Evolutionary conservation across 2,888 invertebrate species (phyloP).

Genomic region (Neocrepidodera transversa): DNA sequence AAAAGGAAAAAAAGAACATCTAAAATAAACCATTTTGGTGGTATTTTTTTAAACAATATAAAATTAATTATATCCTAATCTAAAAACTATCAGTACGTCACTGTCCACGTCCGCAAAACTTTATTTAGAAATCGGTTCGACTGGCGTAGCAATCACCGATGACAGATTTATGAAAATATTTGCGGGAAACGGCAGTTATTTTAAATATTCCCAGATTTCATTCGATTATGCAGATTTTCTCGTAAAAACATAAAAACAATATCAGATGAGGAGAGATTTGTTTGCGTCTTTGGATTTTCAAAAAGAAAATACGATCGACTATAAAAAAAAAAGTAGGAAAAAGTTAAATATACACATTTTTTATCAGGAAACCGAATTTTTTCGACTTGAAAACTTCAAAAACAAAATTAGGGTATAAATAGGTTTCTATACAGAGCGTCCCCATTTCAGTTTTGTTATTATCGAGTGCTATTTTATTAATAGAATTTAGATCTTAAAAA

Average conservation of each 20-base stretch:
- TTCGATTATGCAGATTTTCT: conserved; percentile 61
- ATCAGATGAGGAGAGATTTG: conserved; percentile 25
- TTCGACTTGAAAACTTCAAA: too few relatives aligned
- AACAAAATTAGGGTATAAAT: too few relatives aligned
- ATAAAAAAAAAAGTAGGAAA: background rate
- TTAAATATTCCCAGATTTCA: conserved; percentile 61
- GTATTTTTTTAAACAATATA: too few relatives aligned
- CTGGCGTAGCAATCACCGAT: conserved; percentile 57
- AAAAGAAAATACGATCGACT: conserved; percentile 26
- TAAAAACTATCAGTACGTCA: too few relatives aligned
- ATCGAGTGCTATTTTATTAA: too few relatives aligned
- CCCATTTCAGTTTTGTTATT: too few relatives aligned
- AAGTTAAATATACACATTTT: background rate
- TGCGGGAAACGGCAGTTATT: conserved; percentile 61
- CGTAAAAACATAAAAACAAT: conserved; percentile 39
- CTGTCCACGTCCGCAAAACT: background rate
- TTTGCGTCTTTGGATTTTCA: conserved; percentile 17
- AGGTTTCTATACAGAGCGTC: too few relatives aligned
- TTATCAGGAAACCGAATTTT: too few relatives aligned
- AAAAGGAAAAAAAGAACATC: too few relatives aligned
- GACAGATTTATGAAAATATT: conserved; percentile 64
- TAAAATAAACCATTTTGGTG: too few relatives aligned
- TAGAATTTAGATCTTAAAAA: too few relatives aligned
- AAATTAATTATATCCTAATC: too few relatives aligned
- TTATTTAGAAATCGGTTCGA: conserved; percentile 32